Conservation (phyloP, 2,797 vertebrate species). For the Numenius phaeopus region DNA sequence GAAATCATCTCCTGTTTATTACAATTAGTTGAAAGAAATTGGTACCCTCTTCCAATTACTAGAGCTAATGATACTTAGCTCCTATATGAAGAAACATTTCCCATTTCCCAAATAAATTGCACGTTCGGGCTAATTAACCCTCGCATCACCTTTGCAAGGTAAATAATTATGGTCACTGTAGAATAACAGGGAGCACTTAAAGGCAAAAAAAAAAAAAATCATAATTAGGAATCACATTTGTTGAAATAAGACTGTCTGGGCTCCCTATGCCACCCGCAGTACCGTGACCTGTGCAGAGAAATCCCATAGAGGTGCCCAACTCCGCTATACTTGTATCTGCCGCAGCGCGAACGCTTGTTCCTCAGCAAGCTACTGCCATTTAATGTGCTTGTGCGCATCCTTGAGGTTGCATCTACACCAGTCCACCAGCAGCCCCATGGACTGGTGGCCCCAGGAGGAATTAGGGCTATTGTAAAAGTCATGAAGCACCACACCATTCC, state of each 20-base stretch:
- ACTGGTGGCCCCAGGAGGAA: background rate
- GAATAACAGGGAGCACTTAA: background rate
- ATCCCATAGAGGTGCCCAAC: background rate
- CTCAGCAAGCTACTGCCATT: background rate
- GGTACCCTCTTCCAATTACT: background rate
- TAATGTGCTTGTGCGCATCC: background rate
- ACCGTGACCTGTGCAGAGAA: background rate
- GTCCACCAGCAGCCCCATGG: fast-evolving
- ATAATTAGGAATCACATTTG: background rate
- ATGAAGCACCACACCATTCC: background rate
- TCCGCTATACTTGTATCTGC: fast-evolving
- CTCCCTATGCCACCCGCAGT: background rate
- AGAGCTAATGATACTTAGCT: background rate
- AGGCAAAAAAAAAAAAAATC: background rate
- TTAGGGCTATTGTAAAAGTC: background rate
- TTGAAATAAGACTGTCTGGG: background rate
- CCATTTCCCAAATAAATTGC: background rate
- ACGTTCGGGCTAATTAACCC: background rate
- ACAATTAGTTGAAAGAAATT: background rate
- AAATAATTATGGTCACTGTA: background rate
- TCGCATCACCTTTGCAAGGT: background rate
- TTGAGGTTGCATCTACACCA: background rate
- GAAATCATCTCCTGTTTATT: background rate
- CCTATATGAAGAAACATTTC: background rate
- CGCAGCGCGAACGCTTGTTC: background rate